Percentiles rank a stretch among this genome's conserved stretches.
Conservation (phyloP, 2,888 invertebrate species). For the Ochropacha duplaris region DNA sequence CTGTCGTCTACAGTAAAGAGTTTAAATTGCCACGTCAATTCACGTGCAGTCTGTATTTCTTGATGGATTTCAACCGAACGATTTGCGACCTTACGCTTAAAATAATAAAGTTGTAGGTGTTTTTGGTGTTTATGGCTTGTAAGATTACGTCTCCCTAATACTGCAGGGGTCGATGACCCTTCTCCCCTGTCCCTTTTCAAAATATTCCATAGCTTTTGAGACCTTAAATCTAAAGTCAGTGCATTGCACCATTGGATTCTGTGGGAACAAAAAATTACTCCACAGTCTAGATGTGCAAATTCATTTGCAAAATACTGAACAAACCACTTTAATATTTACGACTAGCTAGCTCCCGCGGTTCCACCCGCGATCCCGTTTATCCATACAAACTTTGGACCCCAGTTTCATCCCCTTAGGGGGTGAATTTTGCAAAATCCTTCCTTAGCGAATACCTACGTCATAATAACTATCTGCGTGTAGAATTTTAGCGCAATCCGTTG, state of each 20-base stretch:
- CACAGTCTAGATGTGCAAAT: no score
- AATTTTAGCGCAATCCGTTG: no score
- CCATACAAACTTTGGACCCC: no score
- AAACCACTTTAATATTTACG: no score
- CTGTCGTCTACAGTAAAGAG: neutral
- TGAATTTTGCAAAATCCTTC: no score
- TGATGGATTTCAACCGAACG: neutral
- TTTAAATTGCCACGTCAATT: neutral
- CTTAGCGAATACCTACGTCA: no score
- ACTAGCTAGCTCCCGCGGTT: no score
- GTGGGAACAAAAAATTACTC: neutral
- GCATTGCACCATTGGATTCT: neutral
- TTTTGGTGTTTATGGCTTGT: neutral
- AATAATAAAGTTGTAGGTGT: neutral
- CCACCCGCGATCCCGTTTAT: no score
- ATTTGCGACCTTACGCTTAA: neutral
- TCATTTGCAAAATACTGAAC: no score
- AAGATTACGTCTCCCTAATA: slow-evolving; percentile 14
- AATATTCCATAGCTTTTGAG: neutral
- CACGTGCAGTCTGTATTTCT: neutral
- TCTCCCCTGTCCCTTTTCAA: slow-evolving; percentile 9
- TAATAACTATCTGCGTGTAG: no score
- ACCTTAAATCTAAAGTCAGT: neutral
- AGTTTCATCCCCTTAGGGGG: no score
- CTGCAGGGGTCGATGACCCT: slow-evolving; percentile 16